Evolutionary conservation across 2,888 invertebrate species (phyloP), one percentile per base, ranked within the genome.

Genomic region (Stictocephala bisonia): DNA sequence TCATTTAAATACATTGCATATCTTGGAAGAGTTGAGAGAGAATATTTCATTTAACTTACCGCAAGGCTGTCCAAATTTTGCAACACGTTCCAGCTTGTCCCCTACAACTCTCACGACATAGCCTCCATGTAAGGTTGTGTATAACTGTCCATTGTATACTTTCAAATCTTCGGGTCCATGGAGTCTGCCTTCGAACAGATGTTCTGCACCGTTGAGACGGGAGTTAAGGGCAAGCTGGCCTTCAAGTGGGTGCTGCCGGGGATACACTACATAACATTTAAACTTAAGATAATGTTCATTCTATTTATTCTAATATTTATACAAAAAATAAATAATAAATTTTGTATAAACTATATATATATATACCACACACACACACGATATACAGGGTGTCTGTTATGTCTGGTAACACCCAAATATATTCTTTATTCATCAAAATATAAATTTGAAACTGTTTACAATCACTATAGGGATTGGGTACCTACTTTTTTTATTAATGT

Each of bases 151-250:
- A 79, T 92, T 90, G 73, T 88, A 88, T 18, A 90, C 85, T 58
- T 91, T 90, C 79, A 96, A 90, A 48, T 90, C 87, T 85, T 97
- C 97, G 0, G 97, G 93, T 0, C 96, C 96, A 71, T 87, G 82
- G 1, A 97, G 82, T 80, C 92, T 87, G 27, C 89, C 90, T 76
- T 89, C 86, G 78, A 91, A 91, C 78, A 94, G 84, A 71, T 88
- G 86, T 80, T 92, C 90, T 0, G 90, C 90, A 80, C 89, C 88
- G 77, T 91, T 89, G 48, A 95, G 82, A 77, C 86, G 86, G 66
- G 87, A 85, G 81, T 94, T 94, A 0, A 87, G 81, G 41, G 86
- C 86, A 51, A 93, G 83, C 7, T 86, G 84, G 0, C 90, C 91
- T 76, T 86, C 86, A 26, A 93, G 83, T n/a, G n/a, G 87, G 86